Conservation (phyloP, 2,888 invertebrate species). For the Temnothorax ravouxi region DNA sequence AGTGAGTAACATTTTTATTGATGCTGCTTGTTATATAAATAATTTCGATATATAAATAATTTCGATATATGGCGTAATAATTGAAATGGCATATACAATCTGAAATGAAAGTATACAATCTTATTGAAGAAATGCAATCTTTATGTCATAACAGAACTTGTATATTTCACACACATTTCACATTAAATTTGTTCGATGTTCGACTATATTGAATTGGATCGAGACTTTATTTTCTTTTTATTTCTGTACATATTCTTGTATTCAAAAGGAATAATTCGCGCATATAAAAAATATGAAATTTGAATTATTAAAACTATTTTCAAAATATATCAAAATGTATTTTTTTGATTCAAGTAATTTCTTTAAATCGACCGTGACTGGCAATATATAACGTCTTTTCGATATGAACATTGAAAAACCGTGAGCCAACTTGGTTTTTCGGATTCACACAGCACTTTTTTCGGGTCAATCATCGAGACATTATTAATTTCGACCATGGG, state of each 20-base stretch:
- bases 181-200: not conserved
- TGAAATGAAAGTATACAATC: not conserved
- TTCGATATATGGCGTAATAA: not conserved
- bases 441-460: no score
- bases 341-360: no score
- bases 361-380: no score
- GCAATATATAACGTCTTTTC: no score
- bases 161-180: not conserved
- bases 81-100: no score
- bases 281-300: not conserved
- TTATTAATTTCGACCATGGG: no score
- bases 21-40: slow-evolving; percentile 4
- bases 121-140: not conserved
- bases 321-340: no score
- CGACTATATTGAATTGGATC: not conserved
- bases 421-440: no score
- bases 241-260: not conserved
- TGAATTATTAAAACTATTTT: not conserved
- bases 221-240: not conserved
- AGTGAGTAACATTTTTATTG: not conserved
- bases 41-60: not conserved
- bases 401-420: no score
- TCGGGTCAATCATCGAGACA: no score
- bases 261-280: not conserved
- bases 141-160: not conserved